A percentile compares a stretch with the other conserved stretches of the same genome.
Evolutionary conservation across 2,113 vertebrate species (phyloP).

Genomic region (Halichoeres trimaculatus): DNA sequence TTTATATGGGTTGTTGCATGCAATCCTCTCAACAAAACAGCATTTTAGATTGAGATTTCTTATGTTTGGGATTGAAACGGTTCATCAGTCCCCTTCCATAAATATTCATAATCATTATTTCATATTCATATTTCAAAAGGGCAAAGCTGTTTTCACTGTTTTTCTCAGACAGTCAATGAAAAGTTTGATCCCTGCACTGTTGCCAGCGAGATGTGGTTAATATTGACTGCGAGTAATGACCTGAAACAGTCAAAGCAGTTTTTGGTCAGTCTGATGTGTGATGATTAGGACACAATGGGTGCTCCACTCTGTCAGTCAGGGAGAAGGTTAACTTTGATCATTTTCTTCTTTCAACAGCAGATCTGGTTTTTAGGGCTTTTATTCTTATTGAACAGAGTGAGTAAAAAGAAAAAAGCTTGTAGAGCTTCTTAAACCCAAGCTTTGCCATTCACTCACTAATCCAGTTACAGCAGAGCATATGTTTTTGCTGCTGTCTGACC

Average conservation of each 20-base stretch:
- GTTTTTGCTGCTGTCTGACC: slow-evolving; percentile 56
- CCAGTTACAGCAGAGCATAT: neutral
- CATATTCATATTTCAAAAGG: slow-evolving; percentile 53
- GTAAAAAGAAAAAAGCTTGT: neutral
- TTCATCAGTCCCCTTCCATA: slow-evolving; percentile 50
- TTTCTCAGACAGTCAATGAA: slow-evolving; percentile 33
- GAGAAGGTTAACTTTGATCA: neutral
- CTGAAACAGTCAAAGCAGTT: slow-evolving; percentile 19
- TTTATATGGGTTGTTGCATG: slow-evolving; percentile 55
- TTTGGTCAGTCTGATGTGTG: slow-evolving; percentile 2
- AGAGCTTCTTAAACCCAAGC: slow-evolving; percentile 6
- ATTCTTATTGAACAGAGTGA: slow-evolving; percentile 18
- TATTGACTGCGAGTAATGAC: slow-evolving; percentile 42
- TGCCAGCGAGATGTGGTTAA: slow-evolving; percentile 9
- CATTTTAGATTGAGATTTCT: slow-evolving; percentile 65
- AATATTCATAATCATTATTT: slow-evolving; percentile 67
- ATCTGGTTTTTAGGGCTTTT: slow-evolving; percentile 2
- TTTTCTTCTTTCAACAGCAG: neutral
- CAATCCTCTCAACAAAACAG: slow-evolving; percentile 52
- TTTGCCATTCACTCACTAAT: slow-evolving; percentile 10
- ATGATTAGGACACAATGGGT: neutral
- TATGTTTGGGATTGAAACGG: slow-evolving; percentile 63
- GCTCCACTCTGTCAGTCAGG: neutral
- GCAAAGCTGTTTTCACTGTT: slow-evolving; percentile 52
- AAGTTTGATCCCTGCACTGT: slow-evolving; percentile 31